Base-by-base conservation (phyloP, 37 sponge, comb jelly and placozoan genomes). In the Corticium candelabrum region DNA sequence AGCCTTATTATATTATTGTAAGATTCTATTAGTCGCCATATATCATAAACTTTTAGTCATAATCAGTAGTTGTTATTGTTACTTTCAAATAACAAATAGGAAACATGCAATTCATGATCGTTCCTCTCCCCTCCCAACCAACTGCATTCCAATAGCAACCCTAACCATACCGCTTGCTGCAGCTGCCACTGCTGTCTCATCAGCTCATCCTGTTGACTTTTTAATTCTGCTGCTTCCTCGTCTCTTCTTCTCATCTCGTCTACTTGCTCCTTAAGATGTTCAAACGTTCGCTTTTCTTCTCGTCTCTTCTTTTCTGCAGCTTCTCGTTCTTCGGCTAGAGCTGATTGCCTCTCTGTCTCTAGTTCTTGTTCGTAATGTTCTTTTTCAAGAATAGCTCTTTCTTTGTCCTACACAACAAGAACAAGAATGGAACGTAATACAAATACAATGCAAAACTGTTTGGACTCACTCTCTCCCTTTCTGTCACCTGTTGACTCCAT, bases 161-260 rank as follows among this genome's bases (percentile, higher is more conserved):
- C n/a, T n/a, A n/a, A n/a, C n/a, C n/a, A n/a, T 38, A 93, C 94
- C 38, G 82, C 85, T 74, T 74, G 62, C 37, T 90, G 81, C 69
- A 93, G 70, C 36, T 87, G 81, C 31, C 68, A n/a, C 56, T 93
- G 91, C 68, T 93, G 82, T 79, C 79, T 41, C 40, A 84, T 30
- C 21, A 93, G 78, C 4, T 2, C 30, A 30, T 76, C 85, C 37
- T 87, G 85, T 31, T 90, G 56, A 21, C 77, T 77, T 37, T 93
- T 88, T 81, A 90, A 35, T 68, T 62, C 36, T 1, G 83, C 84
- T 34, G 90, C 88, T 81, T 93, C 94, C 38, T 82, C 86, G 39
- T 93, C 91, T 31, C 84, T 84, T 3, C 5, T 40, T 39, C 68
- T 93, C 34, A 93, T 77, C 70, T 90, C 94, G 37, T 40, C 75